phyloP scores from a whole-genome alignment of 2,797 vertebrate genomes.

The Austrolebias charrua region DNA sequence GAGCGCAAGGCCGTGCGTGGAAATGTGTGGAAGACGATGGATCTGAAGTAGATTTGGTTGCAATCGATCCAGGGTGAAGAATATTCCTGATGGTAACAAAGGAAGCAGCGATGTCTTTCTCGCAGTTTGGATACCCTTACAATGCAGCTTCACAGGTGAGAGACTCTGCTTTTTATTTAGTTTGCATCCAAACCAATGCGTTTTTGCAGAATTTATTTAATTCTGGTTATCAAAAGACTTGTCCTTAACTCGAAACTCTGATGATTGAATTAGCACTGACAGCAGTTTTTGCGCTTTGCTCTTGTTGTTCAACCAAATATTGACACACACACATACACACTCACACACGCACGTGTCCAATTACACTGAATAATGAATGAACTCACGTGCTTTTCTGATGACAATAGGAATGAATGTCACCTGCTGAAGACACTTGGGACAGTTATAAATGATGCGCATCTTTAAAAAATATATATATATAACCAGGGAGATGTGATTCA shows the following conservation, averaged over 20 bases:
- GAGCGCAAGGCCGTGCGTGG: slow-evolving; percentile 87
- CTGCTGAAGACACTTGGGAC: slow-evolving; percentile 58
- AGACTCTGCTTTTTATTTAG: slow-evolving; percentile 40
- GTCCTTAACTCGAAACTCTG: slow-evolving; percentile 22
- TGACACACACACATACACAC: slow-evolving; percentile 47
- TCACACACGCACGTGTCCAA: slow-evolving; percentile 71
- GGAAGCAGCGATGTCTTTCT: slow-evolving; percentile 95
- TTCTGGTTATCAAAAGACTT: slow-evolving; percentile 26
- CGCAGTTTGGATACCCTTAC: slow-evolving; percentile 97
- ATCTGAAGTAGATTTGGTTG: slow-evolving; percentile 89
- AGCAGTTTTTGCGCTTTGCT: slow-evolving; percentile 7
- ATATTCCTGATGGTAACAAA: slow-evolving; percentile 91
- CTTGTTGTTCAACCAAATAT: slow-evolving; percentile 72
- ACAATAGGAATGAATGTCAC: slow-evolving; percentile 79
- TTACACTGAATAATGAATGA: slow-evolving; percentile 85
- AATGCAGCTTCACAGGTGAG: slow-evolving; percentile 97
- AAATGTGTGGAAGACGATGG: slow-evolving; percentile 87
- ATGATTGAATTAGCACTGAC: too few species aligned
- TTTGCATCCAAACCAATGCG: slow-evolving; percentile 8
- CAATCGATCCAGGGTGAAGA: slow-evolving; percentile 88
- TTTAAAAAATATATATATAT: neutral
- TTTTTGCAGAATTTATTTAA: slow-evolving; percentile 18
- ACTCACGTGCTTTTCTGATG: slow-evolving; percentile 82
- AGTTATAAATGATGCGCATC: slow-evolving; percentile 40
- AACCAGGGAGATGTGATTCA: neutral